A percentile compares a stretch with the other conserved stretches of the same genome.
Conservation (phyloP, 2,113 vertebrate genomes). For the Tinamus guttatus region DNA sequence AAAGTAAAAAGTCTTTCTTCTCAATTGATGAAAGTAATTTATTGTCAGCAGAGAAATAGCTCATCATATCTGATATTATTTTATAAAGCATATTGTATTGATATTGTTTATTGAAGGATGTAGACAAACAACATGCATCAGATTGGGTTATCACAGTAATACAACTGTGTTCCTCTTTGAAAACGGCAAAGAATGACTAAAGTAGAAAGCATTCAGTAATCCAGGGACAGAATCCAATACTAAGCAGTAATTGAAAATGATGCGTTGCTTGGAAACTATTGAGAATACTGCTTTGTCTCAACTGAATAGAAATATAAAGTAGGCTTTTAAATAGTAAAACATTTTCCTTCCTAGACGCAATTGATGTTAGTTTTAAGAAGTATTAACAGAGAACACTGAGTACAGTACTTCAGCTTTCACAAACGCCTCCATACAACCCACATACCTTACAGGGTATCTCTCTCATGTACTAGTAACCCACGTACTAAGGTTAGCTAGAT, state of each 20-base stretch:
- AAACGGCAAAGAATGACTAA: conserved; percentile 12
- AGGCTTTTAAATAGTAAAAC: conserved; percentile 62
- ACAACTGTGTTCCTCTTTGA: neutral
- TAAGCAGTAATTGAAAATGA: conserved; percentile 66
- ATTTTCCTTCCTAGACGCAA: conserved; percentile 26
- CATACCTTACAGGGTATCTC: neutral
- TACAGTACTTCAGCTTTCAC: conserved; percentile 27
- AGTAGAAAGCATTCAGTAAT: conserved; percentile 31
- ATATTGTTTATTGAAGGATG: neutral
- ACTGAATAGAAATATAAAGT: conserved; percentile 54
- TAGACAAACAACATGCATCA: neutral
- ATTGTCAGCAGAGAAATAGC: neutral
- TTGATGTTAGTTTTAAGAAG: conserved; percentile 65
- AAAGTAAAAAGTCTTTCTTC: neutral
- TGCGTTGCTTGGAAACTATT: conserved; percentile 59
- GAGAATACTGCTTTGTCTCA: conserved; percentile 67
- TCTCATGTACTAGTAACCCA: too few species aligned
- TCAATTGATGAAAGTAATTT: neutral
- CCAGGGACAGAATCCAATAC: conserved; percentile 52
- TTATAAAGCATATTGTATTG: conserved; percentile 29
- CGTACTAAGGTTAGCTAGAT: neutral
- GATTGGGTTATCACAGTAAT: neutral
- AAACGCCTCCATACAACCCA: conserved; percentile 16
- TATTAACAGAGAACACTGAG: conserved; percentile 28
- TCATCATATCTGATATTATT: neutral